Evolutionary conservation across 1,140 invertebrate species (phyloP), one percentile per base, ranked within the genome.

Genomic region (Mactra quadrangularis): DNA sequence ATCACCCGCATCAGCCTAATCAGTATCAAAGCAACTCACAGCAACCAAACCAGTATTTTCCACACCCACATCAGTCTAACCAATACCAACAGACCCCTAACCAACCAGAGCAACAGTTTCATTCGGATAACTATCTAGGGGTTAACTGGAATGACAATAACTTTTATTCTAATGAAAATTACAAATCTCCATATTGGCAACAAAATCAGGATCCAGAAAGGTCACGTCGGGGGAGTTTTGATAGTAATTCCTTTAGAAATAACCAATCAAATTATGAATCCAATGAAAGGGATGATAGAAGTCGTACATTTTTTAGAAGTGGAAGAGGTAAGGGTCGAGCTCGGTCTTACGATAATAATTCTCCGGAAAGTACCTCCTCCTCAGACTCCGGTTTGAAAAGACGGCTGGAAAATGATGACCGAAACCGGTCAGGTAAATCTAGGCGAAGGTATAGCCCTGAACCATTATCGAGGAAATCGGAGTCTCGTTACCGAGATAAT

Each of bases 181-280:
- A 47, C 47, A 19, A 68, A 47, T 41, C 11, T 17, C 47, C 19
- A 19, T 41, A 68, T 17, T 68, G 57, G 55, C 57, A 64, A n/a
- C 35, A 17, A 41, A 1, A 70, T 35, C 11, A 47, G 19, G 22
- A 47, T 22, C 15, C 15, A 19, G 13, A 50, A 4, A 45, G 74
- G 17, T 55, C n/a, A 29, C 57, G 77, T 60, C 13, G 77, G n/a
- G 77, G 77, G 3, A 81, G 77, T 60, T 81, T 81, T 60, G 77
- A 81, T 50, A 60, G 66, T 38, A 81, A 22, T 45, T 55, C 31
- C 1, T 41, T 57, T 19, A 71, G 52, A 47, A 47, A 59, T 45
- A 35, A 35, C 19, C 45, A 15, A 17, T 25, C 19, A 35, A 45
- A 29, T 66, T 35, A 60, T 6, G 29, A 25, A 15, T 33, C 0